A percentile compares a stretch with the other conserved stretches of the same genome.
Conservation (phyloP, 2,113 vertebrate genomes). For the Regulus satrapa region DNA sequence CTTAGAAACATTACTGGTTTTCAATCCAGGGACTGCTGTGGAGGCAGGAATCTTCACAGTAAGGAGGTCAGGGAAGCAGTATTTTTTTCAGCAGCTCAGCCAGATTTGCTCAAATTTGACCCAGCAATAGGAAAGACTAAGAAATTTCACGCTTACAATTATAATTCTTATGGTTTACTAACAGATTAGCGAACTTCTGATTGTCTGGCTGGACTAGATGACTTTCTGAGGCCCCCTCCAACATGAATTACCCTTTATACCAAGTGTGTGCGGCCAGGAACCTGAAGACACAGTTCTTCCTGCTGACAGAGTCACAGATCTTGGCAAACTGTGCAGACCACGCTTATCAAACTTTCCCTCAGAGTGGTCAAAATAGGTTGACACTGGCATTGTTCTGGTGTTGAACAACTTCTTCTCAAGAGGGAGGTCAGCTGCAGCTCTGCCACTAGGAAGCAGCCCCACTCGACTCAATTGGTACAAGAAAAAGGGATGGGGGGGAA, state of each 20-base stretch:
- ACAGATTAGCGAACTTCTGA: neutral
- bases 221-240: neutral
- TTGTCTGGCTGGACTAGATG: neutral
- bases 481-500: neutral
- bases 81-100: neutral
- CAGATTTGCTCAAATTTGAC: neutral
- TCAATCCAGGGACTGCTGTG: neutral
- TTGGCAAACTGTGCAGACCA: neutral
- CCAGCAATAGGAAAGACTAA: neutral
- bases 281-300: neutral
- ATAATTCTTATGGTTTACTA: neutral
- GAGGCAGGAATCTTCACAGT: neutral
- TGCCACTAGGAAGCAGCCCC: neutral
- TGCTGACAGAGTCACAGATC: neutral
- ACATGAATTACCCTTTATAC: neutral
- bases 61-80: neutral
- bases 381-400: neutral
- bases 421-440: neutral
- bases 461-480: fast-evolving
- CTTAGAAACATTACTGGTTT: neutral
- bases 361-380: neutral
- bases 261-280: neutral
- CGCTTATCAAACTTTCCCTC: neutral
- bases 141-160: neutral
- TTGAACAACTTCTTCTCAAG: neutral